Evolutionary conservation across 1,140 invertebrate genomes (phyloP), one percentile per base, ranked within the genome.

Genomic region (Ceratina calcarata): DNA sequence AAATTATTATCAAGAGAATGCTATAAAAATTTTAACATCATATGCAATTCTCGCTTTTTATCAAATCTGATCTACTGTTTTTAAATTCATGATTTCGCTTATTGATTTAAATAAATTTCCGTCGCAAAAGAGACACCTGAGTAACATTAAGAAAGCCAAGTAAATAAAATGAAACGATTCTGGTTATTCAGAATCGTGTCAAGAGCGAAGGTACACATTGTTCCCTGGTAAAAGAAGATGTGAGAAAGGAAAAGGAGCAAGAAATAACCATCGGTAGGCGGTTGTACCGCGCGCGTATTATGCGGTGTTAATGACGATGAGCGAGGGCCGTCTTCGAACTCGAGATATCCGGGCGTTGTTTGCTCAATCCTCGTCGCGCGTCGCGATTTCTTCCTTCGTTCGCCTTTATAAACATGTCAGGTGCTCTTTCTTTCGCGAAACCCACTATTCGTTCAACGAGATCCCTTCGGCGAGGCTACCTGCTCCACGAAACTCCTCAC

Each of bases 281-380:
- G 60, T 69, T 85, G 79, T 75, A 83, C 75, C 62, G 77, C 62
- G 83, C 71, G 45, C 71, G 78, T 82, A 85, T 85, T 85, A 85
- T 85, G 71, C 82, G 78, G 82, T 81, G 82, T 85, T 85, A 84
- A 85, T 84, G 83, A 84, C 75, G 82, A 84, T 74, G 78, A 84
- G 83, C 61, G 83, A 85, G 37, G 72, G 72, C 77, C 82, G 57
- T 74, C 82, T 81, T 81, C 64, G 82, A 77, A 55, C 78, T 77
- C 65, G 73, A 81, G 82, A 72, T 77, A 45, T 45, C 37, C 69
- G 49, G n/a, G 32, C 73, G 61, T 73, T 85, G 78, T 85, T 85
- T 84, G 82, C 75, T 77, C 78, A 78, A 81, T 84, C 82, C 83
- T 80, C 82, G 74, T 83, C 37, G 18, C 62, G 24, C 57, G 62